Evolutionary conservation across 1,140 invertebrate genomes (phyloP), one percentile per base, ranked within the genome.

Genomic region (Drosophila oshimai): DNA sequence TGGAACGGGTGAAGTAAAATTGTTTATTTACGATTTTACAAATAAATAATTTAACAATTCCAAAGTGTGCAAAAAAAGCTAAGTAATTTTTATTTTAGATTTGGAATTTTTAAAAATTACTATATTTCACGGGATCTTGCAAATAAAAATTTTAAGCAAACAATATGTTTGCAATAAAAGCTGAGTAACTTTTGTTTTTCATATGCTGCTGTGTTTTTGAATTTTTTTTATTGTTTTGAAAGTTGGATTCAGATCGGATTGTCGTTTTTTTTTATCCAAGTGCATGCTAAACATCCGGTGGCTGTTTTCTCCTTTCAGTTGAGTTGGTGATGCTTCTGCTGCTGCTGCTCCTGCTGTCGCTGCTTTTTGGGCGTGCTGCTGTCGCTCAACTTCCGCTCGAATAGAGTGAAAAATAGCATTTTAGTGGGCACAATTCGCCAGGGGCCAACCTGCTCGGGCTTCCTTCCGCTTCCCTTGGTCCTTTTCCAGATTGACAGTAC

Each of bases 351-450:
- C 37, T 46, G 44, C 34, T 7, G 36, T 45, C 33, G 26, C 34
- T 20, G 50, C 51, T 69, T 53, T 50, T 61, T 62, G 46, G 37
- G 61, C 61, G 46, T 49, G 45, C 31, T 68, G 47, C 68, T 86
- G 80, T 87, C 80, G 71, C 81, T 80, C 80, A 79, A 73, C 80
- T 75, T 84, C 80, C 80, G 80, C 75, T 84, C 75, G 80, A 84
- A 87, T 84, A 74, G 75, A 84, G 81, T 84, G 81, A 84, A 84
- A 84, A 84, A 84, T 84, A 86, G 80, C 81, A 80, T 84, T 84
- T 86, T 87, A 73, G 75, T 76, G 75, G 80, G 57, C 65, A 70
- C 46, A 74, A 74, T 72, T 28, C 51, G 36, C 53, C 28, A 41
- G 50, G 37, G 41, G 53, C 31, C 49, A 67, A 60, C 45, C 44